A percentile compares a stretch with the other conserved stretches of the same genome.
These are phyloP conservation scores for Mionectes olivaceus DNA, from an alignment of 2,797 vertebrate genomes.

Conservation along the genomic window DNA sequence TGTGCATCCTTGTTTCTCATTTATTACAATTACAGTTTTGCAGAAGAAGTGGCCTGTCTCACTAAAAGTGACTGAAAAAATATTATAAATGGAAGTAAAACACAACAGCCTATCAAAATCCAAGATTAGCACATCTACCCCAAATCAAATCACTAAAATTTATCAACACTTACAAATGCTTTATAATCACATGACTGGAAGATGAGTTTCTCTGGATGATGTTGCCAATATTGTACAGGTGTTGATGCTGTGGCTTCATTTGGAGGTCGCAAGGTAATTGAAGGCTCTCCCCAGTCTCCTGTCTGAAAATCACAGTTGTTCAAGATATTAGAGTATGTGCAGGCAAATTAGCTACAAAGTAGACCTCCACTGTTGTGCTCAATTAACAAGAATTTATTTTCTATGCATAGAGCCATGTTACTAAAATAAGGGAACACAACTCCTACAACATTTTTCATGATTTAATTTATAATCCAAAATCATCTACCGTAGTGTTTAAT, in stretches of 20 bases:
- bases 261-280: slow-evolving; percentile 94
- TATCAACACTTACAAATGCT: slow-evolving; percentile 92
- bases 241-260: slow-evolving; percentile 98
- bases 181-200: slow-evolving; percentile 99
- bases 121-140: background rate
- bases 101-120: background rate
- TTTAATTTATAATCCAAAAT: slow-evolving; percentile 44
- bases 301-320: slow-evolving; percentile 87
- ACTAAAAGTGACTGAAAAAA: background rate
- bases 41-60: background rate
- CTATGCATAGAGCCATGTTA: background rate
- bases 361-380: background rate
- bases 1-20: background rate
- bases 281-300: slow-evolving; percentile 98
- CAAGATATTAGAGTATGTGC: slow-evolving; percentile 52
- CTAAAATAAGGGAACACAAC: slow-evolving; percentile 13
- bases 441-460: background rate
- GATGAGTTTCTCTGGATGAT: slow-evolving; percentile 99
- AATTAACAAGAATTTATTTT: slow-evolving; percentile 32
- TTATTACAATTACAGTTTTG: background rate
- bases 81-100: background rate
- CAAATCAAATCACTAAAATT: background rate
- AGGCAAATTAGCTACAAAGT: background rate
- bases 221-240: slow-evolving; percentile 98
- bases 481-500: slow-evolving; percentile 22